A percentile compares a stretch with the other conserved stretches of the same genome.
Conservation (phyloP, 1,140 invertebrate species). For the Hetaerina americana region DNA sequence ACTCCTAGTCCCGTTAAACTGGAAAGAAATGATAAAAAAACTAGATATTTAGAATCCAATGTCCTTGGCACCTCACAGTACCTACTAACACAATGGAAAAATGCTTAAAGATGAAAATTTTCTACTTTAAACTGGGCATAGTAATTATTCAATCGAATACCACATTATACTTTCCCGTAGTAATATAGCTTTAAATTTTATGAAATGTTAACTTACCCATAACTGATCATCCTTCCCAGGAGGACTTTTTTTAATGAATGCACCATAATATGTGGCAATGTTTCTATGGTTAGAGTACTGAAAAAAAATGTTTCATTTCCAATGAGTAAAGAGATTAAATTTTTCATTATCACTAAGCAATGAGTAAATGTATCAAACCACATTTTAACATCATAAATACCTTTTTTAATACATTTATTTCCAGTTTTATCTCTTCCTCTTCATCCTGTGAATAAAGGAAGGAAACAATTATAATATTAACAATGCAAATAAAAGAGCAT, state of each 20-base stretch:
- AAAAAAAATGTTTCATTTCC: slow-evolving; percentile 22
- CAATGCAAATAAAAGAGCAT: slow-evolving; percentile 1
- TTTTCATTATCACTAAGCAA: background rate
- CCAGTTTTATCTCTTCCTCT: slow-evolving; percentile 99
- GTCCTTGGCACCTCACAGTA: no score
- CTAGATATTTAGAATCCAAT: no score
- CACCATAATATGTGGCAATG: slow-evolving; percentile 99
- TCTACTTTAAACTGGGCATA: no score
- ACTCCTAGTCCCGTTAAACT: no score
- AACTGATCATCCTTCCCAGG: slow-evolving; percentile 98
- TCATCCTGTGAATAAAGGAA: slow-evolving; percentile 60
- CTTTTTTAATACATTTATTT: slow-evolving; percentile 98
- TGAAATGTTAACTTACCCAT: slow-evolving; percentile 65
- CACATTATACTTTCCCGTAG: background rate
- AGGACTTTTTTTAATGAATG: slow-evolving; percentile 98
- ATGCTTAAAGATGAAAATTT: no score
- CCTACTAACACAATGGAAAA: no score
- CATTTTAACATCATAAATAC: slow-evolving; percentile 19
- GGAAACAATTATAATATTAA: slow-evolving; percentile 5
- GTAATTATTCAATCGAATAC: no score
- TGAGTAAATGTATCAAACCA: slow-evolving; percentile 1
- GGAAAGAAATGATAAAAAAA: no score
- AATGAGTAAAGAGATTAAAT: slow-evolving; percentile 7
- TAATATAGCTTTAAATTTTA: background rate
- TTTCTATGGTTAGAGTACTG: slow-evolving; percentile 98